Evolutionary conservation across 2,113 vertebrate genomes (phyloP), one percentile per base, ranked within the genome.

Genomic region (Chionodraco myersi): DNA sequence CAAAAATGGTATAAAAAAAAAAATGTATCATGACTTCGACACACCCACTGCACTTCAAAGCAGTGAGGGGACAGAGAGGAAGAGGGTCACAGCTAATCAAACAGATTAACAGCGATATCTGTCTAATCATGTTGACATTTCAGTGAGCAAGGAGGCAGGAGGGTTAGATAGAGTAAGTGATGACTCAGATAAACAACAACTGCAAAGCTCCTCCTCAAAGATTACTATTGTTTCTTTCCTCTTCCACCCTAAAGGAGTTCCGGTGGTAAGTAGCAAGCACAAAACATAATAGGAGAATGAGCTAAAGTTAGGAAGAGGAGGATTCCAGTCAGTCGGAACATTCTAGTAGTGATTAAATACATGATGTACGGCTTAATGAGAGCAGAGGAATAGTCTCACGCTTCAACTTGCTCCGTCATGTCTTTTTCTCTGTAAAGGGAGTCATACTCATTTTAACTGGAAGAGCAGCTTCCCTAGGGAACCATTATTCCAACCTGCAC

Each of bases 21-120:
- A 15, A 18, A 59, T 71, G 78, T 14, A 54, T 30, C 56, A 21
- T 53, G 26, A 45, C 14, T 23, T 44, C 12, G 34, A 34, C 52
- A 53, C 34, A 71, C 12, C 15, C 23, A 53, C 34, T 7, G 47
- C 3, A 10, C 14, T 68, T 72, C 51, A 49, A 70, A 49, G 18
- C 45, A 36, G 16, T 26, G 15, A 6, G 6, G 23, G 14, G 4
- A 26, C 52, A 59, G 3, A 47, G 15, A 61, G 2, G 0, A 34
- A 71, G 34, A 72, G 15, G 34, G 13, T 58, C 18, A 62, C 36
- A 21, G 70, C 61, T 58, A 41, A 48, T 56, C 41, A 47, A 49
- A 76, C 14, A 79, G 68, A 83, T 57, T 16, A 66, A 74, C 2
- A 14, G 54, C 10, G 45, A 70, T 56, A 87, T 60, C 65, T 72